These are phyloP conservation scores for Microcaecilia unicolor DNA, from an alignment of 2,797 vertebrate species.

Conservation along the genomic window DNA sequence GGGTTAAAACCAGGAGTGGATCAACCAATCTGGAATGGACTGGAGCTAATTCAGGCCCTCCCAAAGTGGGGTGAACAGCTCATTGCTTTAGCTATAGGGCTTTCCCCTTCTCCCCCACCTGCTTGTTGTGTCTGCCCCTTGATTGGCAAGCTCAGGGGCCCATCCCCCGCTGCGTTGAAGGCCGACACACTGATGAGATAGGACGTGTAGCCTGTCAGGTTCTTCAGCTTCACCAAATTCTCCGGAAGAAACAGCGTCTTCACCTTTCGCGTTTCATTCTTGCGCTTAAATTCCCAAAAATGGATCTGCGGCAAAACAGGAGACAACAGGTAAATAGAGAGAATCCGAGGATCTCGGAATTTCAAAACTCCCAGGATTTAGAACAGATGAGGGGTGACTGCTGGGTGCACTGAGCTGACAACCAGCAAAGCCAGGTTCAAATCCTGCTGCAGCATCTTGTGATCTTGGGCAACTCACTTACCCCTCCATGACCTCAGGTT, in stretches of 20 bases:
- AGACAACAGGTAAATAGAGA: too few relatives aligned
- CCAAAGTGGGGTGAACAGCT: too few relatives aligned
- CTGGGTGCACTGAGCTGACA: too few relatives aligned
- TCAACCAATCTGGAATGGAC: not conserved
- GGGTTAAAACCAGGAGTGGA: too few relatives aligned
- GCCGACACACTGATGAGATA: constrained; percentile 86
- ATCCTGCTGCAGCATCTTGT: too few relatives aligned
- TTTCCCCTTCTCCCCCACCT: constrained; percentile 45
- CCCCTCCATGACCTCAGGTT: too few relatives aligned
- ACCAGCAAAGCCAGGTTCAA: too few relatives aligned
- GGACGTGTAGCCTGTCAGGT: constrained; percentile 87
- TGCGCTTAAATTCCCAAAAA: constrained; percentile 82
- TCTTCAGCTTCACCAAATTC: constrained; percentile 81
- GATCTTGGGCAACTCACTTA: too few relatives aligned
- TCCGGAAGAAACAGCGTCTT: constrained; percentile 88
- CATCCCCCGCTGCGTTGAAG: constrained; percentile 88
- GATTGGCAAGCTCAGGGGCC: constrained; percentile 73
- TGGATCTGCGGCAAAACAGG: constrained; percentile 74
- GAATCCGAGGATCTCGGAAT: too few relatives aligned
- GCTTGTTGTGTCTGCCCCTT: constrained; percentile 85
- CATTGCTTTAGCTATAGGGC: not conserved
- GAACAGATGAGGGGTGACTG: too few relatives aligned
- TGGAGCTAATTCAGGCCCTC: too few relatives aligned
- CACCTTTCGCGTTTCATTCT: constrained; percentile 71
- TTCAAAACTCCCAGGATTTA: too few relatives aligned